These are phyloP conservation scores for Allacma fusca DNA, from an alignment of 2,888 invertebrate genomes.

Conservation along the genomic window DNA sequence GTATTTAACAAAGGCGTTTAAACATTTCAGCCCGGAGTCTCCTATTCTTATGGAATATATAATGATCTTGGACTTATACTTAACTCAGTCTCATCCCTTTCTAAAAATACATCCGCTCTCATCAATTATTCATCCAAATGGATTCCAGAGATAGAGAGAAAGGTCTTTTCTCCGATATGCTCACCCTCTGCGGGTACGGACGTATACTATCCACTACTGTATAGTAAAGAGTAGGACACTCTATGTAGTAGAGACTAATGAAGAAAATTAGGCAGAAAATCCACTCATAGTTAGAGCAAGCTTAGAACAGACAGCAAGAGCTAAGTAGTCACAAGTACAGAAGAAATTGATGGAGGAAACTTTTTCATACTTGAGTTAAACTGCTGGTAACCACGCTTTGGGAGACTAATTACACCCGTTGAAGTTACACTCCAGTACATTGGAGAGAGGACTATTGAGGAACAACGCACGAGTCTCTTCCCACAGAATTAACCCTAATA, in stretches of 20 bases:
- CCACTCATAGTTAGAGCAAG: background rate
- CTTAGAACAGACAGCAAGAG: background rate
- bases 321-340: background rate
- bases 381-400: conserved; percentile 25
- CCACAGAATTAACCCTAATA: background rate
- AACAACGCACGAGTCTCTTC: background rate
- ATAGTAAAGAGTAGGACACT: too few species aligned
- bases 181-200: background rate
- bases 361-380: conserved; percentile 22
- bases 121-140: conserved; percentile 28
- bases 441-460: background rate
- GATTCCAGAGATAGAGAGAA: background rate
- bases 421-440: background rate
- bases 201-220: too few species aligned
- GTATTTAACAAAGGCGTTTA: too few species aligned
- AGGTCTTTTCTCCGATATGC: background rate
- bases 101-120: background rate
- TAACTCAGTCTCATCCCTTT: background rate
- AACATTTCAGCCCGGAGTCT: too few species aligned
- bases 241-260: background rate
- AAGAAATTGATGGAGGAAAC: conserved; percentile 19
- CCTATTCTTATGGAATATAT: background rate
- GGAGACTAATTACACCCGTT: conserved; percentile 5
- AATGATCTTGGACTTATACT: background rate
- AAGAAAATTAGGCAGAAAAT: background rate